phyloP scores from a whole-genome alignment of 2,888 invertebrate genomes.

The Trypoxylon attenuatum region DNA sequence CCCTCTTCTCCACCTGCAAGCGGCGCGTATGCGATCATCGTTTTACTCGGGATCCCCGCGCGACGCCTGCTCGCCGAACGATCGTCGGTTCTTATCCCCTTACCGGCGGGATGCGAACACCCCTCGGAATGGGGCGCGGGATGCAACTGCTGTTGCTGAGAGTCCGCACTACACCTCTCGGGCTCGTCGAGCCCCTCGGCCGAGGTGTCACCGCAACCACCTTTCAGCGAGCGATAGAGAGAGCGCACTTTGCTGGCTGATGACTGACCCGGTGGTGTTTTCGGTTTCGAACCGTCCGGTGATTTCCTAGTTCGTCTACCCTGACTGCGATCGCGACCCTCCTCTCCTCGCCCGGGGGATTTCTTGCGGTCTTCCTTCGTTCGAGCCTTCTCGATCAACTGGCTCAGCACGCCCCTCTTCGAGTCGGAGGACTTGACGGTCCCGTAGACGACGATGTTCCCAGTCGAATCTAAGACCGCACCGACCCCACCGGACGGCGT shows the following conservation, averaged over 20 bases:
- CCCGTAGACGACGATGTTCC: conserved; percentile 70
- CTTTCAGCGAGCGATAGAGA: conserved; percentile 68
- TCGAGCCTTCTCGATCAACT: conserved; percentile 78
- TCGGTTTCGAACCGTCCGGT: conserved; percentile 68
- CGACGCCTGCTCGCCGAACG: neutral
- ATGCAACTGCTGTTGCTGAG: conserved; percentile 61
- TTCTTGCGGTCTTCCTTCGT: conserved; percentile 75
- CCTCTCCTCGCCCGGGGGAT: conserved; percentile 70
- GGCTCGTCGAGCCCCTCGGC: conserved; percentile 65
- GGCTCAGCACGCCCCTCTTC: conserved; percentile 75
- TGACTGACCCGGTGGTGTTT: conserved; percentile 68
- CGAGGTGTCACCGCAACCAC: conserved; percentile 57
- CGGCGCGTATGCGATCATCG: too few species aligned
- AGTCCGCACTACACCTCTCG: conserved; percentile 69
- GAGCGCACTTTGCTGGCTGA: conserved; percentile 67
- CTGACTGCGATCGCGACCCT: conserved; percentile 67
- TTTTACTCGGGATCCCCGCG: neutral
- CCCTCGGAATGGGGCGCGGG: conserved; percentile 22
- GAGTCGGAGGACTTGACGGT: conserved; percentile 63
- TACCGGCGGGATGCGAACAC: neutral
- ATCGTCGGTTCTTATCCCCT: conserved; percentile 2
- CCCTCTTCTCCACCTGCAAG: conserved; percentile 70
- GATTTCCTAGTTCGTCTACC: conserved; percentile 70
- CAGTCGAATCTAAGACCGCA: conserved; percentile 68
- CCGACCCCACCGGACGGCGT: conserved; percentile 67